Conservation (phyloP, 2,888 invertebrate species). For the Hipparchia sbordonii region DNA sequence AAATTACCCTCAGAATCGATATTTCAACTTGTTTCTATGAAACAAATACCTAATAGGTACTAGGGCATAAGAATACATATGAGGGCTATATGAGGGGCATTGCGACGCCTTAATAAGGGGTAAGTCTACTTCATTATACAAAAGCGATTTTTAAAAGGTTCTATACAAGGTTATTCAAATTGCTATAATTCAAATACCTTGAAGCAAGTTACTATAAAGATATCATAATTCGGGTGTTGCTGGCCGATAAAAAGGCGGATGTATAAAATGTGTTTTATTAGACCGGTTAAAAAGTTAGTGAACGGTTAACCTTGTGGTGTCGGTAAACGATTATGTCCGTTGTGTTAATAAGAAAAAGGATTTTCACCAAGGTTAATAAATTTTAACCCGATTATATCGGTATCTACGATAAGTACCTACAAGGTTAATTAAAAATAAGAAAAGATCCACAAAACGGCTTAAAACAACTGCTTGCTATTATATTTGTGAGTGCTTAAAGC, state of each 20-base stretch:
- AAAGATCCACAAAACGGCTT: neutral
- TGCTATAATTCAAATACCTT: conserved; percentile 3
- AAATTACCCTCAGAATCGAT: too few relatives aligned
- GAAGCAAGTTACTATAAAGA: conserved; percentile 1
- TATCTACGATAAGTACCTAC: neutral
- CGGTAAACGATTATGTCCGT: conserved; percentile 36
- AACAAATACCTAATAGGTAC: too few relatives aligned
- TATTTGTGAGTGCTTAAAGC: too few relatives aligned
- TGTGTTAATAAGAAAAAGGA: conserved; percentile 25
- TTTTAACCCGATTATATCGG: conserved; percentile 2
- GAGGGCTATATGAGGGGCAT: too few relatives aligned
- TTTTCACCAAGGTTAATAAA: conserved; percentile 30
- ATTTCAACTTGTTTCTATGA: too few relatives aligned
- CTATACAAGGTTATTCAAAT: neutral
- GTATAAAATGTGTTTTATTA: conserved; percentile 50
- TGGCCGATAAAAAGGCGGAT: conserved; percentile 55
- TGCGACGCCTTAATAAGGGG: too few relatives aligned
- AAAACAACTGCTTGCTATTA: too few relatives aligned
- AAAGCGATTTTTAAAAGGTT: too few relatives aligned
- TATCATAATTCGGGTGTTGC: neutral
- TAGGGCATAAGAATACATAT: too few relatives aligned
- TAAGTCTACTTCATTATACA: too few relatives aligned
- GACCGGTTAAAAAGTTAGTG: conserved; percentile 52
- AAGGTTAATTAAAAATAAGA: neutral
- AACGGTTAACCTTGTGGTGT: conserved; percentile 64